Conservation (phyloP, 2,113 vertebrate species). For the Prolemur simus region DNA sequence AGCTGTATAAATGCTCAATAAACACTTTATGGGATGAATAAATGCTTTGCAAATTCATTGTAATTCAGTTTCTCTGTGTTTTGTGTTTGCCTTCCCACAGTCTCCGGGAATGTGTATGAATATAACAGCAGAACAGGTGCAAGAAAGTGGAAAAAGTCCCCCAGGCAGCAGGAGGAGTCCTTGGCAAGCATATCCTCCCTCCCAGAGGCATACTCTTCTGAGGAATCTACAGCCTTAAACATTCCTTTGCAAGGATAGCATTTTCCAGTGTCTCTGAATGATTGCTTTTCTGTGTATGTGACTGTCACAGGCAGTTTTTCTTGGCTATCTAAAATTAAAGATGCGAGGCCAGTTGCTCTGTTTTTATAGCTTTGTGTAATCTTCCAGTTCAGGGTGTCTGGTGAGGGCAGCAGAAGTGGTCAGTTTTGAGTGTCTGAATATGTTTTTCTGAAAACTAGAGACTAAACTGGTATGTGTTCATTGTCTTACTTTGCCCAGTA, state of each 20-base stretch:
- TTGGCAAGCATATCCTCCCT: not conserved
- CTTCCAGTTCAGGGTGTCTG: not conserved
- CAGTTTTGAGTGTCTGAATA: not conserved
- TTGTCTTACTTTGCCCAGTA: not conserved
- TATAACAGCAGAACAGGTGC: conserved; percentile 63
- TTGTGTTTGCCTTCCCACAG: not conserved
- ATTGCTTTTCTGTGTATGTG: not conserved
- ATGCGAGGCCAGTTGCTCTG: not conserved
- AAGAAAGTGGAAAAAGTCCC: conserved; percentile 50
- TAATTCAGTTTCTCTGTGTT: not conserved
- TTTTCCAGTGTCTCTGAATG: not conserved
- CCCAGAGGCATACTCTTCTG: not conserved
- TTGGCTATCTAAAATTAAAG: not conserved
- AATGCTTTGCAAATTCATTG: not conserved
- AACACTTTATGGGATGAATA: not conserved
- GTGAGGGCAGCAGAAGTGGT: not conserved
- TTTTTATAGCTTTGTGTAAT: not conserved
- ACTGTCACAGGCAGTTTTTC: not conserved
- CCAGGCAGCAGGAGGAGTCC: not conserved
- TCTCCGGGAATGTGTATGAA: conserved; percentile 56
- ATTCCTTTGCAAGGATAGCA: not conserved
- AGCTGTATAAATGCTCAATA: not conserved
- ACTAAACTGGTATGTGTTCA: not conserved
- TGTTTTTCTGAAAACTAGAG: not conserved
- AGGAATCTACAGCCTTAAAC: not conserved